Conservation (phyloP, 1,140 invertebrate species). For the Cataglyphis hispanica region DNA sequence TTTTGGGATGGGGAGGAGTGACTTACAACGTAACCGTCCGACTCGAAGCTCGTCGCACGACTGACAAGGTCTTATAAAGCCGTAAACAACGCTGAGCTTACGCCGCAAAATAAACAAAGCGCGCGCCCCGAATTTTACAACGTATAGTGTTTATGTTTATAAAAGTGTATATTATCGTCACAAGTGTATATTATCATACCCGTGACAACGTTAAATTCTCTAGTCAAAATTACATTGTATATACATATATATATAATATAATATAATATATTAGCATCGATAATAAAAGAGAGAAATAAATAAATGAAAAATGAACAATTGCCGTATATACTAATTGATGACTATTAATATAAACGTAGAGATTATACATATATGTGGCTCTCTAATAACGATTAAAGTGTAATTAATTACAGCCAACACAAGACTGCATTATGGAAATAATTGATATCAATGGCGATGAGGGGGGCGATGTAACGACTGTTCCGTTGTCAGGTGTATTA, state of each 20-base stretch:
- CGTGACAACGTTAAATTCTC: no score
- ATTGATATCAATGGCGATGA: slow-evolving; percentile 37
- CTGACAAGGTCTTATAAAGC: no score
- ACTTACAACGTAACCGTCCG: no score
- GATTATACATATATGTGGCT: neutral
- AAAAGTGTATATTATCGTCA: no score
- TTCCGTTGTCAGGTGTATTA: slow-evolving; percentile 20
- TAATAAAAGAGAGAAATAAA: neutral
- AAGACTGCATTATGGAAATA: slow-evolving; percentile 30
- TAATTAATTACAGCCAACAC: slow-evolving; percentile 29
- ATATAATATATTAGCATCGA: neutral
- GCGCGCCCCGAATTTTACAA: no score
- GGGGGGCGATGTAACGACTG: slow-evolving; percentile 33
- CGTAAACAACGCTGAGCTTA: no score
- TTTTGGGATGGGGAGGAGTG: no score
- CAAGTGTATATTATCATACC: no score
- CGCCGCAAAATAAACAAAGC: no score
- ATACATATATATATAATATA: neutral
- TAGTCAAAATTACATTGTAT: no score
- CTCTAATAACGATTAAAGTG: slow-evolving; percentile 38
- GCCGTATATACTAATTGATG: slow-evolving; percentile 13
- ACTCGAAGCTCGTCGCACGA: no score
- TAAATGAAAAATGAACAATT: neutral
- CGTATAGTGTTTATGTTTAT: no score
- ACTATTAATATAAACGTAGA: slow-evolving; percentile 22